Evolutionary conservation across 2,113 vertebrate genomes (phyloP).

Genomic region (Falcunculus frontatus): DNA sequence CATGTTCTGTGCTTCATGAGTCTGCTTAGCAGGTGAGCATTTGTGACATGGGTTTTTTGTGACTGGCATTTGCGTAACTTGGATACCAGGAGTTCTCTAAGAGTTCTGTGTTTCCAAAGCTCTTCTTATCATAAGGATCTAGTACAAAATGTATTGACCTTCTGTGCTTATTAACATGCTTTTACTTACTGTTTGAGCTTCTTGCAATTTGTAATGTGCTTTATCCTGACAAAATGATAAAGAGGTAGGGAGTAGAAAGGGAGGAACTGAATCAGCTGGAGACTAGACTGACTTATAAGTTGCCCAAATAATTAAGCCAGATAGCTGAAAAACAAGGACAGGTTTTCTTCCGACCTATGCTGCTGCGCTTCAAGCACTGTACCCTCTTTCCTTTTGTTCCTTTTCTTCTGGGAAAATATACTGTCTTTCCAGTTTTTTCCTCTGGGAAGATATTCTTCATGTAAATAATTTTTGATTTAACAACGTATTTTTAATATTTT

Average conservation of each 20-base stretch:
- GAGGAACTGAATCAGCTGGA: background rate
- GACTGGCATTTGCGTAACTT: background rate
- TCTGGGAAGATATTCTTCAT: background rate
- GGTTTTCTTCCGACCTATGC: background rate
- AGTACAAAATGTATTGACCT: background rate
- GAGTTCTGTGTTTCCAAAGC: background rate
- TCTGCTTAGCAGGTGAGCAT: background rate
- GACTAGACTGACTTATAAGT: background rate
- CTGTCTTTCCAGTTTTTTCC: background rate
- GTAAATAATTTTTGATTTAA: background rate
- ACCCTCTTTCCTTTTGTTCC: background rate
- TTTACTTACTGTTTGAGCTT: background rate
- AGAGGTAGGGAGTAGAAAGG: background rate
- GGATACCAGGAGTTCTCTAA: background rate
- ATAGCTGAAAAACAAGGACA: background rate
- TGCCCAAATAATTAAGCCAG: background rate
- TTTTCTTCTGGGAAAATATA: background rate
- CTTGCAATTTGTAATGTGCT: background rate
- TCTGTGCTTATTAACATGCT: background rate
- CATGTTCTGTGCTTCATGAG: background rate
- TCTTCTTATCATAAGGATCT: background rate
- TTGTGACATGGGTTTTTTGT: background rate
- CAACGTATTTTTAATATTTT: background rate
- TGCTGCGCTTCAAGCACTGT: background rate
- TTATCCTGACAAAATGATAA: constrained; percentile 1